Evolutionary conservation across 2,113 vertebrate species (phyloP).

Genomic region (Zingel zingel): DNA sequence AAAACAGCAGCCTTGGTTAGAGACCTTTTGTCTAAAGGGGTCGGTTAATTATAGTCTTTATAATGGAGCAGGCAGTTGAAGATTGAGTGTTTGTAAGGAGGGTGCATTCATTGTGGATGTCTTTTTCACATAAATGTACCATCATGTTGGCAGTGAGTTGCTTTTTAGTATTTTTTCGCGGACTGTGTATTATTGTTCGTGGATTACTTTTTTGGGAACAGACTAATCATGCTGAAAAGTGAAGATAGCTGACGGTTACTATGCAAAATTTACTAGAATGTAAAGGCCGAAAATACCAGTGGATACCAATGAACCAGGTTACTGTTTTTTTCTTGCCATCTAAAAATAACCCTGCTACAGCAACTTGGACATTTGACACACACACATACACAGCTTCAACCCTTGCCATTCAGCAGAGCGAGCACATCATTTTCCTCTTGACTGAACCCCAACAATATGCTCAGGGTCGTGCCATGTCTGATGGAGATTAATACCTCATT

Average conservation of each 20-base stretch:
- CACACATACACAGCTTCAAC: slow-evolving; percentile 17
- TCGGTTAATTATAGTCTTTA: not conserved
- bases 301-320: not conserved
- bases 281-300: not conserved
- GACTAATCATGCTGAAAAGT: slow-evolving; percentile 1
- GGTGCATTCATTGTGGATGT: not conserved
- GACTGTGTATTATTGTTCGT: not conserved
- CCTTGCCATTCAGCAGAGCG: slow-evolving; percentile 45
- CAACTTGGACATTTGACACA: slow-evolving; percentile 2
- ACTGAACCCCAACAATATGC: slow-evolving; percentile 66
- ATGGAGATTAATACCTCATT: slow-evolving; percentile 77
- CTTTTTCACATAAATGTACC: slow-evolving; percentile 5
- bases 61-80: not conserved
- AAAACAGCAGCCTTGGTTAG: slow-evolving; percentile 24
- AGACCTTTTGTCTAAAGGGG: slow-evolving; percentile 7
- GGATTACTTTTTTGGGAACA: not conserved
- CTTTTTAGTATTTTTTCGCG: not conserved
- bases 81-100: not conserved
- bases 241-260: not conserved
- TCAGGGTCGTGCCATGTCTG: slow-evolving; percentile 57
- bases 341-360: slow-evolving; percentile 18
- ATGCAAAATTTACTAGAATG: not conserved
- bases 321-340: not conserved
- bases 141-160: not conserved
- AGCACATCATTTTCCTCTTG: slow-evolving; percentile 70